Base-by-base conservation (phyloP, 2,797 vertebrate species). In the Rhynchonycteris naso region DNA sequence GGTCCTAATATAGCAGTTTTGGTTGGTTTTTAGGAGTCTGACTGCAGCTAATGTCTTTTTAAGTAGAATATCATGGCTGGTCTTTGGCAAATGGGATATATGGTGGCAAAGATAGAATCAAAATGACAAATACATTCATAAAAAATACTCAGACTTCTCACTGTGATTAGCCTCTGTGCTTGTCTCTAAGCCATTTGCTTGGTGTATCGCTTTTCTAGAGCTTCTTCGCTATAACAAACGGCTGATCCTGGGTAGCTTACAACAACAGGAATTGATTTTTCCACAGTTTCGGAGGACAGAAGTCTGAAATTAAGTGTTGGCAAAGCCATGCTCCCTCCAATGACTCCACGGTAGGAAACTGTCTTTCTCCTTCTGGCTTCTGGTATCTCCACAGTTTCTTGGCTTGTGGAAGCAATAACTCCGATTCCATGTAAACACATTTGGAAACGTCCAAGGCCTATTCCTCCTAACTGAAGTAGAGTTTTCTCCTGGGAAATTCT, bases 401-500 rank as follows among this genome's bases (percentile, higher is more conserved):
- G 18, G 61, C 30, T 88, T 38, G 12, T 28, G 13, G n/a, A 38
- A 84, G 5, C 10, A 71, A 24, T 28, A 69, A 54, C 6, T 33
- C 4, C 5, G 21, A 13, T 54, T 90, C 43, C 47, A 80, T 58
- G 4, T 75, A 33, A 86, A 22, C 5, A 35, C 28, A 30, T 47
- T 22, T 84, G 63, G 63, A 92, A 81, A 72, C 30, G 74, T 81
- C 52, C 11, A 78, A 78, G 21, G 1, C 47, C 74, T 88, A 28
- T 92, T 82, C 18, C 7, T 81, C 75, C 47, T 56, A 3, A 52
- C 35, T 65, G 22, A 54, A 85, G 38, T 65, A 63, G 10, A 79
- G 4, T 1, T n/a, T 90, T 43, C 52, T 93, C 58, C 24, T 66
- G 69, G 66, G 75, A 96, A 88, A 79, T 76, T 78, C 54, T 91